A percentile compares a stretch with the other conserved stretches of the same genome.
These are phyloP conservation scores for Gymnobelideus leadbeateri DNA, from an alignment of 2,113 vertebrate species.

Conservation along the genomic window DNA sequence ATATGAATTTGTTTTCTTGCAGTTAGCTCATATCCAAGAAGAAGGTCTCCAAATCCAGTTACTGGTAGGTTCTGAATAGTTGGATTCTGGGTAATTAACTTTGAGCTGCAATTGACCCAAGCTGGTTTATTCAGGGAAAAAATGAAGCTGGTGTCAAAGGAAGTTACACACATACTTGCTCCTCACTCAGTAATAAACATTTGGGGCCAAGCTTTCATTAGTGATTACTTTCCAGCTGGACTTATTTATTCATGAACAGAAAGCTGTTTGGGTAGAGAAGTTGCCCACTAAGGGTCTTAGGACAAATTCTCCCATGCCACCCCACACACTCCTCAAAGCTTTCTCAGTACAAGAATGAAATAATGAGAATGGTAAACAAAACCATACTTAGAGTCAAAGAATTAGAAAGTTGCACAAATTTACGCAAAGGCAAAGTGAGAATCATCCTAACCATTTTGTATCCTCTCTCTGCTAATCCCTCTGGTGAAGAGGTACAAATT, in stretches of 20 bases:
- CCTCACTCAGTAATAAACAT: neutral
- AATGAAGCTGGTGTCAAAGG: neutral
- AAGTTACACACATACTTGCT: constrained; percentile 23
- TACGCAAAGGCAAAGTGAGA: constrained; percentile 20
- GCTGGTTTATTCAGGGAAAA: constrained; percentile 33
- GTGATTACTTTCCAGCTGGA: constrained; percentile 8
- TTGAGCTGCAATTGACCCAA: constrained; percentile 26
- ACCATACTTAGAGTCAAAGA: constrained; percentile 49
- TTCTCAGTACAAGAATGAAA: constrained; percentile 48
- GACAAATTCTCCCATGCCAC: neutral
- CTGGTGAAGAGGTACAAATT: constrained; percentile 41
- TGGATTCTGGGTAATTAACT: constrained; percentile 27
- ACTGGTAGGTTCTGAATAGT: constrained; percentile 4
- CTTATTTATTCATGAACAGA: constrained; percentile 32
- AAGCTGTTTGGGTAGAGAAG: constrained; percentile 23
- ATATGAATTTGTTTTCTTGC: neutral
- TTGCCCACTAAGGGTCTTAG: neutral
- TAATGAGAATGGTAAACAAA: constrained; percentile 13
- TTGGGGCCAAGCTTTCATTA: neutral
- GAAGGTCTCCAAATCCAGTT: constrained; percentile 42
- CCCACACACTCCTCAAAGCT: neutral
- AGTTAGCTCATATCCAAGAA: constrained; percentile 35
- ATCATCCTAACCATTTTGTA: constrained; percentile 46
- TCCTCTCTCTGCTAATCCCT: constrained; percentile 39
- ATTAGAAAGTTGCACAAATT: constrained; percentile 6